These are phyloP conservation scores for Eciton burchellii DNA, from an alignment of 1,140 invertebrate species.

Conservation along the genomic window DNA sequence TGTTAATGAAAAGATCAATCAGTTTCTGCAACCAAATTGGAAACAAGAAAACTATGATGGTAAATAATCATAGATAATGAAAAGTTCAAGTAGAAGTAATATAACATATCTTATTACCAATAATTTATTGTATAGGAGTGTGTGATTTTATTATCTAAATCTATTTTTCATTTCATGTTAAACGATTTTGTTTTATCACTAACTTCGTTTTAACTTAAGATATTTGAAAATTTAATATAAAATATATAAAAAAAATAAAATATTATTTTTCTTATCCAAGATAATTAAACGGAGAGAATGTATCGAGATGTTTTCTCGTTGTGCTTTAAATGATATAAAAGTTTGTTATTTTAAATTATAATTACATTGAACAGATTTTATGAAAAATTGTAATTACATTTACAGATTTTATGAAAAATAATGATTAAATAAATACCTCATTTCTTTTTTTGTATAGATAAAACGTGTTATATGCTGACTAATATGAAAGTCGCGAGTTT, in stretches of 20 bases:
- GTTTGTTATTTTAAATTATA: background rate
- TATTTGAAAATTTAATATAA: background rate
- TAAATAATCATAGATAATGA: constrained; percentile 44
- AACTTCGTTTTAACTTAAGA: background rate
- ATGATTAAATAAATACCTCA: too few species aligned
- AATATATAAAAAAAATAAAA: too few species aligned
- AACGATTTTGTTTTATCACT: too few species aligned
- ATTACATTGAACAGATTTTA: constrained; percentile 16
- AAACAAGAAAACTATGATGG: constrained; percentile 63
- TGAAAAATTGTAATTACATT: constrained; percentile 12
- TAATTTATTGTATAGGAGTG: background rate
- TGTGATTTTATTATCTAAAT: background rate
- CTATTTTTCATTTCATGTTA: too few species aligned
- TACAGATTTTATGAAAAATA: too few species aligned
- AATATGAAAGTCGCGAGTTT: constrained; percentile 70
- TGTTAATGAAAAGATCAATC: constrained; percentile 77
- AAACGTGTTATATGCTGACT: constrained; percentile 61
- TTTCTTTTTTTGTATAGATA: constrained; percentile 67
- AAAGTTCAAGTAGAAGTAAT: background rate
- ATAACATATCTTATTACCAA: background rate
- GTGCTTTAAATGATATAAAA: constrained; percentile 22
- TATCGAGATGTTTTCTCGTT: constrained; percentile 47
- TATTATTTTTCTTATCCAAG: constrained; percentile 27
- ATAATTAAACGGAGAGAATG: background rate
- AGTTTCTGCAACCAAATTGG: constrained; percentile 74